These are phyloP conservation scores for Hemitrygon akajei DNA, from an alignment of 2,797 vertebrate species.

Conservation along the genomic window DNA sequence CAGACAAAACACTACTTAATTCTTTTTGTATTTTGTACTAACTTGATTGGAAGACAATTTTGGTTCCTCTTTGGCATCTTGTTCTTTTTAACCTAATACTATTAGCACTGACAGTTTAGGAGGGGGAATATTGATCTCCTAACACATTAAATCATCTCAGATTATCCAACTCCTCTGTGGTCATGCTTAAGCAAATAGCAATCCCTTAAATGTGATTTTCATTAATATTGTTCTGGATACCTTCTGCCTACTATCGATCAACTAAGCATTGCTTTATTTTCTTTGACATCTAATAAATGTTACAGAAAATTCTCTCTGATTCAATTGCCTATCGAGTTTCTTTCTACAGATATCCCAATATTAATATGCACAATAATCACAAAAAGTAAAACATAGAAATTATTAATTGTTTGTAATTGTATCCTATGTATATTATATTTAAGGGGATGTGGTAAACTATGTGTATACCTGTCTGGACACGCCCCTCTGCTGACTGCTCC, in stretches of 20 bases:
- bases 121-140: slow-evolving; percentile 17
- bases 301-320: background rate
- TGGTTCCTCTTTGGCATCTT: background rate
- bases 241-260: background rate
- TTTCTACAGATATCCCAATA: background rate
- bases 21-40: background rate
- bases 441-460: too few relatives aligned
- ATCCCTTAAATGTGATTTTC: background rate
- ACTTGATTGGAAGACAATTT: slow-evolving; percentile 23
- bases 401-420: background rate
- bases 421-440: background rate
- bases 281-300: background rate
- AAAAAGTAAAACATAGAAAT: background rate
- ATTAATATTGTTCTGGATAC: slow-evolving; percentile 9
- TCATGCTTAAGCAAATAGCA: slow-evolving; percentile 29
- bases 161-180: background rate
- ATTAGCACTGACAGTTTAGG: background rate
- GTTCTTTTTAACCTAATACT: background rate
- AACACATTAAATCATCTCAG: slow-evolving; percentile 13
- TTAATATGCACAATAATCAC: background rate
- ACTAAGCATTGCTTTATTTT: background rate
- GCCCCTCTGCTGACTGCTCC: too few relatives aligned
- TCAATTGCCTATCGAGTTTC: background rate
- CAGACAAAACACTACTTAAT: background rate
- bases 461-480: too few relatives aligned